Evolutionary conservation across 2,888 invertebrate species (phyloP).

Genomic region (Pammene aurita): DNA sequence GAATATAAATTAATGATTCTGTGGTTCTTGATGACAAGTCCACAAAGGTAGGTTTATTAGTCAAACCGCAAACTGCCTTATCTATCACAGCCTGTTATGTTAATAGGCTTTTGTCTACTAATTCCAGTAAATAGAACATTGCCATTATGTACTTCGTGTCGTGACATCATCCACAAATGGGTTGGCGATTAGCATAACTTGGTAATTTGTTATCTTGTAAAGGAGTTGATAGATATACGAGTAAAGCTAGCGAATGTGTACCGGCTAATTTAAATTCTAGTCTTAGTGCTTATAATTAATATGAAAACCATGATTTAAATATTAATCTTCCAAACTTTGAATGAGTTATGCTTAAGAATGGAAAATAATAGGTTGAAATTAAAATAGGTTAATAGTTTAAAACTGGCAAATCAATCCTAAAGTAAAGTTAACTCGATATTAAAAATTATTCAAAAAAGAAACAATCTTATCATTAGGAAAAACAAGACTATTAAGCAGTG

Average conservation of each 20-base stretch:
- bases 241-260: neutral
- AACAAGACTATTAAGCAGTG: too few species aligned
- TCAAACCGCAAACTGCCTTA: neutral
- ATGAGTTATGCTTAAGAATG: too few species aligned
- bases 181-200: conserved; percentile 19
- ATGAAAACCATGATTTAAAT: neutral
- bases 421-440: too few species aligned
- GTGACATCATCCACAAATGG: conserved; percentile 23
- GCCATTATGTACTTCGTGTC: conserved; percentile 9
- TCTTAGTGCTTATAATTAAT: neutral
- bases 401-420: too few species aligned
- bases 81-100: conserved; percentile 16
- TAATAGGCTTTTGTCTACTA: conserved; percentile 19
- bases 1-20: neutral
- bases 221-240: conserved; percentile 7
- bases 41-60: conserved; percentile 6
- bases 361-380: too few species aligned
- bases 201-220: conserved; percentile 25
- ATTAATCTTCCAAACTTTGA: neutral
- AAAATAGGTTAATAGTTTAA: too few species aligned
- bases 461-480: too few species aligned
- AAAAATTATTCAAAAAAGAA: too few species aligned
- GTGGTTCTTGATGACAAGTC: neutral
- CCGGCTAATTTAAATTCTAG: neutral
- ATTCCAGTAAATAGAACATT: conserved; percentile 21